Base-by-base conservation (phyloP, 2,888 invertebrate genomes). In the Spisula solida region DNA sequence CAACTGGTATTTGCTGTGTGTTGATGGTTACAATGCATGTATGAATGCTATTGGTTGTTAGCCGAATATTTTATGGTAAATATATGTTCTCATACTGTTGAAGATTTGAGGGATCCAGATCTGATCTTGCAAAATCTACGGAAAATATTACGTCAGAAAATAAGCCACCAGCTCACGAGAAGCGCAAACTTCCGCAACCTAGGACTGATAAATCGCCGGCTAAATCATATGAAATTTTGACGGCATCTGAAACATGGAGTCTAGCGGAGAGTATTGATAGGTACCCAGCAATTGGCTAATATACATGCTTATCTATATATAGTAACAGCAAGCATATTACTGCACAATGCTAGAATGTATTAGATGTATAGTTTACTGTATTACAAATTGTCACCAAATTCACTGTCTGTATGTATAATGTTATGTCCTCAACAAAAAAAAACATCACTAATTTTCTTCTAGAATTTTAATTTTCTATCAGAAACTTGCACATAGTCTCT, bases 261-360 rank as follows among this genome's bases (percentile, higher is more conserved):
- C 82, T 92, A 6, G 92, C 92, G 20, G 92, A 92, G 80, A 92
- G 92, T 83, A 92, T 92, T 80, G 92, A 92, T 90, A 90, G 92
- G 92, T 92, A 92, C 87, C 34, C 75, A 31, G 18, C 34, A 34
- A 75, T 34, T 75, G 31, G 75, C 75, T 75, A 34, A 75, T 75
- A 75, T 31, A 34, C 16, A 31, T 31, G 75, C 75, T 75, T 75
- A 75, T 75, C 18, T 31, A 34, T 34, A 34, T 34, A 75, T 75
- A 75, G 75, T 18, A 18, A 31, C n/a, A 34, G 75, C 75, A 29
- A 75, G 75, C 75, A 8, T 25, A 75, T 31, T 31, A 75, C 12
- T 75, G 16, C 75, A 75, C 75, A 34, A 34, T 75, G 75, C 75
- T 75, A 31, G 75, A 75, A 41, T 34, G 34, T 34, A 75, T 31